Base-by-base conservation (phyloP, 2,888 invertebrate species). In the Dione juno region DNA sequence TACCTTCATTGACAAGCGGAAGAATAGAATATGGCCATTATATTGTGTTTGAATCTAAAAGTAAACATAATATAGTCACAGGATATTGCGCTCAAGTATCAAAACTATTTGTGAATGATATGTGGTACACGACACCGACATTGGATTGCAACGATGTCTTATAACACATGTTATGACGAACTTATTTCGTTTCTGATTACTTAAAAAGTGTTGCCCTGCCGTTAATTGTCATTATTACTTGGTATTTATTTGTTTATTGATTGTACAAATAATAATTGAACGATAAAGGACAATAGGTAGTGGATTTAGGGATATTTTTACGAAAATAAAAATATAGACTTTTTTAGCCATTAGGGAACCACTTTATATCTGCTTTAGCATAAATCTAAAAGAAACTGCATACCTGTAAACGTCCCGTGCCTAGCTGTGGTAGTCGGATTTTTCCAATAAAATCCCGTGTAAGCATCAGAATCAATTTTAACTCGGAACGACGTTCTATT, bases 1-100 rank as follows among this genome's bases (percentile, higher is more conserved):
- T 28, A 35, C 16, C 53, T 61, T 65, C 66, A 70, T 68, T 74
- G 71, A 71, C 66, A 64, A 71, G 72, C 77, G 76, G 77, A 77
- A 76, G 79, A 77, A 77, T 78, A 76, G 74, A 72, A 75, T 70
- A 58, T 69, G 72, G 72, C 72, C 80, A 80, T 82, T 82, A 84
- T 84, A 83, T 84, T 82, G 82, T 81, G 87, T 88, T 87, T 86
- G 81, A 86, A 86, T 88, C 86, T 61, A 87, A 89, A 89, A 88
- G 85, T 86, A 88, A 89, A 90, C 89, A 85, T 82, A 86, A 86
- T 89, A 88, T 88, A 85, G 85, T 84, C 80, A 79, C 90, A 90
- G 92, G 92, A 92, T 89, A 90, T 91, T 86, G 89, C 85, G 88
- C 83, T 90, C 88, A 76, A 76, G 82, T 91, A 86, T 87, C 90